A percentile compares a stretch with the other conserved stretches of the same genome.
phyloP scores from a whole-genome alignment of 1,140 invertebrate genomes.

The Sitophilus oryzae region DNA sequence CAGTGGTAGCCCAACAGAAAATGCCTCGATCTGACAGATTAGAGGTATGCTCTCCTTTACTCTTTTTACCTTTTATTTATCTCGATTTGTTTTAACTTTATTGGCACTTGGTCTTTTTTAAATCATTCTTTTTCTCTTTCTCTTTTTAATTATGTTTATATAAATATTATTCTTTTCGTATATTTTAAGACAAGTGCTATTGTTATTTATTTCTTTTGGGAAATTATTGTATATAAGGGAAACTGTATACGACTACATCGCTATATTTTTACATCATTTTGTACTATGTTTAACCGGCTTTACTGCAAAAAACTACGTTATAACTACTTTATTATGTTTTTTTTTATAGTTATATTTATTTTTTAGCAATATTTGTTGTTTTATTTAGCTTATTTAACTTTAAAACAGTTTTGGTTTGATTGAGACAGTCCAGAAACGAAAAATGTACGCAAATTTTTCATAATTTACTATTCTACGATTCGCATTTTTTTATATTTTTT shows the following conservation, averaged over 20 bases:
- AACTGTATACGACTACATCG: conserved; percentile 6
- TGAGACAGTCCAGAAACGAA: not conserved
- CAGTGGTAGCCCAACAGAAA: conserved; percentile 83
- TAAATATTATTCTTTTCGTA: not conserved
- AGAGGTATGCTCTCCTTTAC: conserved; percentile 66
- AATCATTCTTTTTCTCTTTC: not conserved
- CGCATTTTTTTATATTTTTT: no score
- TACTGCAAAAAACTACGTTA: not conserved
- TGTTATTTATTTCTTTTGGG: not conserved
- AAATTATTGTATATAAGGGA: not conserved
- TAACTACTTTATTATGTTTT: conserved; percentile 4
- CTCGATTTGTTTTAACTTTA: conserved; percentile 12
- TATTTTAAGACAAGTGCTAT: not conserved
- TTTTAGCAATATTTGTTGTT: not conserved
- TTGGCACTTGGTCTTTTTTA: not conserved
- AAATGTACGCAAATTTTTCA: no score
- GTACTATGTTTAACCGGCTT: not conserved
- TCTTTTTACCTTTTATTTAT: conserved; percentile 8
- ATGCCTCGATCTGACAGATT: conserved; percentile 89
- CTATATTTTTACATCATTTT: conserved; percentile 5
- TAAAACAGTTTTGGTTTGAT: not conserved
- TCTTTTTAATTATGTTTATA: not conserved
- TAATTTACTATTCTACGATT: no score
- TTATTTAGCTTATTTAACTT: not conserved
- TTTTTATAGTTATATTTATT: not conserved